These are phyloP conservation scores for Notodonta dromedarius DNA, from an alignment of 2,888 invertebrate genomes.

Conservation along the genomic window DNA sequence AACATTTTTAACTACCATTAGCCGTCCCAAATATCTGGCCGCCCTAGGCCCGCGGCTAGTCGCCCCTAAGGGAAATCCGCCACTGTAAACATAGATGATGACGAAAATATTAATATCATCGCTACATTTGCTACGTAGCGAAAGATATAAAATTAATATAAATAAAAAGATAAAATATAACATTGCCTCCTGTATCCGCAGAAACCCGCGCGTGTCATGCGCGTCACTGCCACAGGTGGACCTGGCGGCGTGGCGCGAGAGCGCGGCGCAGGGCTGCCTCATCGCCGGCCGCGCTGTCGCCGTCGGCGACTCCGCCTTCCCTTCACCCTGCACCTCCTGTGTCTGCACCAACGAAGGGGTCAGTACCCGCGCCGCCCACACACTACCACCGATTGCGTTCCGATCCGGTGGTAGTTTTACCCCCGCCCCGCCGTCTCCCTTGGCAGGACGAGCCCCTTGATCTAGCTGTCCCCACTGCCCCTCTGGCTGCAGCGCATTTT, in stretches of 20 bases:
- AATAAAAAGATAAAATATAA: neutral
- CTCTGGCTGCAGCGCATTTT: too few species aligned
- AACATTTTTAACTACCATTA: too few species aligned
- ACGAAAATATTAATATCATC: too few species aligned
- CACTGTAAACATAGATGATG: too few species aligned
- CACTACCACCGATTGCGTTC: neutral
- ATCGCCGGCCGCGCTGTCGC: conserved; percentile 91
- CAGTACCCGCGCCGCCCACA: conserved; percentile 64
- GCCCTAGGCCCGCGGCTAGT: too few species aligned
- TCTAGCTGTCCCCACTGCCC: too few species aligned
- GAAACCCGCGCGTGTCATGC: conserved; percentile 94
- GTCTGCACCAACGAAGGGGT: conserved; percentile 94
- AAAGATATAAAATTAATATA: neutral
- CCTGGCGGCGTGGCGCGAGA: conserved; percentile 93
- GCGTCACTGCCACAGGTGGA: conserved; percentile 91
- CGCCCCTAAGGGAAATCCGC: too few species aligned
- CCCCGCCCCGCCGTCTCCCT: too few species aligned
- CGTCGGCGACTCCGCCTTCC: conserved; percentile 93
- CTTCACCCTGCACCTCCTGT: conserved; percentile 96
- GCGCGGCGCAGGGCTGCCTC: conserved; percentile 90
- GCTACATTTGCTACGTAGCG: too few species aligned
- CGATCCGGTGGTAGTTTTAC: too few species aligned
- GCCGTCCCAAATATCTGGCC: too few species aligned
- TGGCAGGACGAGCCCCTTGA: too few species aligned
- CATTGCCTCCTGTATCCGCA: conserved; percentile 41